Evolutionary conservation across 2,113 vertebrate species (phyloP), one percentile per base, ranked within the genome.

Genomic region (Cyanocitta stelleri): DNA sequence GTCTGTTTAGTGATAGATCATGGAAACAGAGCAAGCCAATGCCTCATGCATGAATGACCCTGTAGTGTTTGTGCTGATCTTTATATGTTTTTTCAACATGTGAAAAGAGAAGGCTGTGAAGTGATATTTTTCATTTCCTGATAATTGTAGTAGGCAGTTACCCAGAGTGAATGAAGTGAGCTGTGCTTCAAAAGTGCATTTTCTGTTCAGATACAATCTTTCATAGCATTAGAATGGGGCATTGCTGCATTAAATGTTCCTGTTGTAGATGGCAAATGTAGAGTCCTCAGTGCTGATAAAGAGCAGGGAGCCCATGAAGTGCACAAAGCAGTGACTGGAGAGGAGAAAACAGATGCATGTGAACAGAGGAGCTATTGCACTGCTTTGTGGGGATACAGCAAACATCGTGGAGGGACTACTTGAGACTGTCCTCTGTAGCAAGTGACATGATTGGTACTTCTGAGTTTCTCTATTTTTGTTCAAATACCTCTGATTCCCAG

Each of bases 81-180:
- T 78, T 55, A 44, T 75, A 37, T 63, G 75, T 43, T 84, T 95
- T 88, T 95, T 87, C 67, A 95, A 59, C 72, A 41, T 8, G 68
- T 90, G 90, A 93, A 95, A 94, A 78, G 87, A 73, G 87, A 64
- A 81, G 92, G 85, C 82, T 81, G 75, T 44, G 72, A 79, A 73
- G 78, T 66, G 78, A 13, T 87, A 39, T 90, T 96, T 95, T 94
- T 95, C 85, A 96, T 96, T 96, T 94, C 95, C 93, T 97, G 93
- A 69, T 95, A 87, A 91, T 92, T 93, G 90, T 88, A 63, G 74
- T 46, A 73, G 87, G 85, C 69, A 76, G 87, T 93, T 96, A 93
- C 55, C 3, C 10, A 22, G 82, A 82, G 90, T 37, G 79, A 92
- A 87, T 86, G 94, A 80, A 94, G 85, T 61, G 72, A 95, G 92